Conservation (phyloP, 2,797 vertebrate genomes). For the Anomalospiza imberbis region DNA sequence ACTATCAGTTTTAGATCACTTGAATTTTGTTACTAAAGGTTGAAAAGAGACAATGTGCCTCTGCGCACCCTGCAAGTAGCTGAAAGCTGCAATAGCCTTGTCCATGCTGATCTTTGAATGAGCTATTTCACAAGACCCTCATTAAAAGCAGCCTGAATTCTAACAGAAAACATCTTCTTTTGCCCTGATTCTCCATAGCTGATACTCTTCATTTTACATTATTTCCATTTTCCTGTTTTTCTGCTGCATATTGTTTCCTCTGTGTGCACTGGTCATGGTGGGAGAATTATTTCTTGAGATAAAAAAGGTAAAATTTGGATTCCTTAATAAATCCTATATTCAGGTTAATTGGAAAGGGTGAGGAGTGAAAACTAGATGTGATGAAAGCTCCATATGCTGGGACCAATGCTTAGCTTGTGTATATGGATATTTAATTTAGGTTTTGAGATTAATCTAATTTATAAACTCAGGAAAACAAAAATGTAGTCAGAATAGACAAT, state of each 20-base stretch:
- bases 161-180: conserved; percentile 1
- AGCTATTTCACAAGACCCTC: conserved; percentile 7
- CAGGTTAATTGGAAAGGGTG: background rate
- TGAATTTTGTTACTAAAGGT: conserved; percentile 70
- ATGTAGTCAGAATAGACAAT: background rate
- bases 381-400: background rate
- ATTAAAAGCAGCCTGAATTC: conserved; percentile 16
- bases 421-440: background rate
- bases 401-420: background rate
- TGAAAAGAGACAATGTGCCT: conserved; percentile 53
- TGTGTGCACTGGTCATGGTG: background rate
- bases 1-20: conserved; percentile 66
- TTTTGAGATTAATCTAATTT: background rate
- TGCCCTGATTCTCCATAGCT: background rate
- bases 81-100: conserved; percentile 46
- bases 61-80: conserved; percentile 47
- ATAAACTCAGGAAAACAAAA: background rate
- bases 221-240: conserved; percentile 20
- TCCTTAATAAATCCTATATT: background rate
- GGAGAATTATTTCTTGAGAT: conserved; percentile 11
- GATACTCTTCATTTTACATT: background rate
- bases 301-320: background rate
- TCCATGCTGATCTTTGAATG: conserved; percentile 38
- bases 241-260: background rate
- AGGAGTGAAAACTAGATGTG: background rate